Base-by-base conservation (phyloP, 2,888 invertebrate genomes). In the Eledona agricola region DNA sequence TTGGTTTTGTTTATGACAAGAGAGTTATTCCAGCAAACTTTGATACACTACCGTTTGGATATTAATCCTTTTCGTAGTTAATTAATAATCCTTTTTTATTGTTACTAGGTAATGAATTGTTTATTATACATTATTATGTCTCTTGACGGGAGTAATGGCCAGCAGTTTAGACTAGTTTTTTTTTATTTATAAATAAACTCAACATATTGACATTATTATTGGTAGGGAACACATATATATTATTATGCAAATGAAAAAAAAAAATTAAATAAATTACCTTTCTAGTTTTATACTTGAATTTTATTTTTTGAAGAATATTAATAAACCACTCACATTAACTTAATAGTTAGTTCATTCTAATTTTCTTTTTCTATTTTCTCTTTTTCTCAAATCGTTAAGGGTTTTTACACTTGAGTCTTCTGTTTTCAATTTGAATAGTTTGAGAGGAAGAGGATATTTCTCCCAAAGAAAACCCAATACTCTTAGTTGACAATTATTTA, bases 31-130 rank as follows among this genome's bases (percentile, higher is more conserved):
- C n/a, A n/a, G n/a, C n/a, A n/a, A n/a, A n/a, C n/a, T n/a, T n/a
- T n/a, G n/a, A n/a, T n/a, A n/a, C n/a, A 28, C 17, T 49, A 55
- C 54, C 45, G 50, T 55, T 50, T 32, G 45, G 50, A 55, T 50
- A 23, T 37, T 17, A 17, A 13, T 10, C 19, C 19, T 19, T 19
- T 19, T 19, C 19, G 19, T 19, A 19, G 23, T 23, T 23, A 23
- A 23, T 23, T 23, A 23, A 23, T 23, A 23, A 23, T 23, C 23
- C 23, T 23, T 23, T 23, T 23, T 23, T 23, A 23, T 23, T 23
- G 23, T 23, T 23, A 23, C 23, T 23, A 23, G 23, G 23, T 23
- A 23, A 23, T 23, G 23, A 23, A 23, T 23, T 23, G 23, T 23
- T 23, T 23, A 23, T 23, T 23, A 23, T 23, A 23, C 23, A 23